Evolutionary conservation across 2,797 vertebrate genomes (phyloP), one percentile per base, ranked within the genome.

Genomic region (Rhabdomys pumilio): DNA sequence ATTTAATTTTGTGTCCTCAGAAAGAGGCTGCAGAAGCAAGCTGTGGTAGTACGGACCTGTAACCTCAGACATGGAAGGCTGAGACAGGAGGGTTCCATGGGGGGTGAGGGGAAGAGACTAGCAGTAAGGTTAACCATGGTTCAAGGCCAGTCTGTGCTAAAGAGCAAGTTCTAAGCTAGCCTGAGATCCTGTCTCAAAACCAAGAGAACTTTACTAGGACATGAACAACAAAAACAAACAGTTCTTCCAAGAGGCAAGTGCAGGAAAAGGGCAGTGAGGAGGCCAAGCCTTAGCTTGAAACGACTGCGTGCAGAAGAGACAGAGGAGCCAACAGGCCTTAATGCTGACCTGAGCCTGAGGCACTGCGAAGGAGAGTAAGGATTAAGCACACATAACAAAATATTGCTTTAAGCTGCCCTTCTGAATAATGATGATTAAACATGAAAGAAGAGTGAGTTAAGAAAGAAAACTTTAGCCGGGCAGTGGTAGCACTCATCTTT

Each of bases 1-100:
- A 72, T 59, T 96, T 91, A 85, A 87, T 61, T 91, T 86, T 87
- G 47, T 57, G 38, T 90, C 89, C 76, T 92, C 61, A 55, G 79
- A 93, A 91, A 90, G 22, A 72, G 8, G 89, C 94, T 14, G 47
- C 29, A 89, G 72, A 47, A 55, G 34, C 67, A 11, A 72, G 22
- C 15, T 75, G 6, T 75, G n/a, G 53, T 24, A 12, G 24, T 26
- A 17, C 12, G 76, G 19, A 8, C 17, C 38, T 76, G 3, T 34
- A 47, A 59, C 12, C 53, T 34, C 26, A 47, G 86, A 89, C 41
- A 44, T 15, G 11, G 38, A 22, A 76, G 29, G 29, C 72, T 24
- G 26, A 47, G 72, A 6, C n/a, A 73, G 85, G 24, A 88, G 50
- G 53, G 44, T 59, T 26, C n/a, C 14, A 69, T n/a, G 65, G 65